A percentile compares a stretch with the other conserved stretches of the same genome.
These are phyloP conservation scores for Mus caroli DNA, from an alignment of 2,797 vertebrate species.

Conservation along the genomic window DNA sequence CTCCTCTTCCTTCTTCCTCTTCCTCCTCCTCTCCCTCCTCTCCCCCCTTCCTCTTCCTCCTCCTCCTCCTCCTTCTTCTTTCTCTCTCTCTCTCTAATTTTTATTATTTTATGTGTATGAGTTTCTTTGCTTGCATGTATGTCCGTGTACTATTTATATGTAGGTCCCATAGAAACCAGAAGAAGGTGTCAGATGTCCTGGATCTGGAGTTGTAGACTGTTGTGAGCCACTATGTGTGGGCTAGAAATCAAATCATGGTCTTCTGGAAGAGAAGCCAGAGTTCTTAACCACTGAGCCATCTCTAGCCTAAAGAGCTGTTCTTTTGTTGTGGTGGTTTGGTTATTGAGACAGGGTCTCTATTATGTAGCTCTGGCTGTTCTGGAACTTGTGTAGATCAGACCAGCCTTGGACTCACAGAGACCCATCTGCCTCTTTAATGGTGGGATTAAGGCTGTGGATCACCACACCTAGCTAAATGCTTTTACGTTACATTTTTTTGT, in stretches of 20 bases:
- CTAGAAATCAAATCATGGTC: neutral
- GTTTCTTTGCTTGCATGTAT: neutral
- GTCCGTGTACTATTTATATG: neutral
- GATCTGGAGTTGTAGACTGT: neutral
- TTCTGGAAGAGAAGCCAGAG: neutral
- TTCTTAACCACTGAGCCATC: neutral
- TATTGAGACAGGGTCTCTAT: neutral
- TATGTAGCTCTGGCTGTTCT: neutral
- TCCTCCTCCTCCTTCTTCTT: neutral
- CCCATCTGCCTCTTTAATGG: neutral
- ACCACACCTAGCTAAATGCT: neutral
- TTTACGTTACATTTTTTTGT: neutral
- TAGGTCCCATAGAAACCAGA: neutral
- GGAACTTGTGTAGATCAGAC: neutral
- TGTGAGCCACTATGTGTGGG: neutral
- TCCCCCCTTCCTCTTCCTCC: no score
- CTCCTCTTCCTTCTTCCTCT: no score
- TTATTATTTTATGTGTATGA: neutral
- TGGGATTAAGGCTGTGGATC: neutral
- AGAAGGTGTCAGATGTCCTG: neutral
- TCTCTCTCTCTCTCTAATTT: neutral
- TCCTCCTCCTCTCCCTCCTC: fast-evolving
- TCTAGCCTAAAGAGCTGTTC: neutral
- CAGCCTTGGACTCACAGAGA: neutral
- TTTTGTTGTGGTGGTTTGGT: neutral